phyloP scores from a whole-genome alignment of 2,113 vertebrate species.

The Hyla sarda region DNA sequence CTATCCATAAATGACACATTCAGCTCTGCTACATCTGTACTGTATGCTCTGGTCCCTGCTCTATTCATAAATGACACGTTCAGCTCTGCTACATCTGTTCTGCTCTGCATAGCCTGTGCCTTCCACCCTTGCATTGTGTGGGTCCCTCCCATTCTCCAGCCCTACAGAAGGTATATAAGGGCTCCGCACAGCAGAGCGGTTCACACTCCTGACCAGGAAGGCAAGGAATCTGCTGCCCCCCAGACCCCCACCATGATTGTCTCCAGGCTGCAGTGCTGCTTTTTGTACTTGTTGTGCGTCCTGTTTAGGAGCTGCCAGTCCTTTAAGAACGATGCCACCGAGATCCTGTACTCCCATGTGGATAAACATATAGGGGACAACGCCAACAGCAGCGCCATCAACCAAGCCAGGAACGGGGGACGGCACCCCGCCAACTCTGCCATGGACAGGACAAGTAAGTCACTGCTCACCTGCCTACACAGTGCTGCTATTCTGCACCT shows the following conservation, averaged over 20 bases:
- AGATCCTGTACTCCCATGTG: constrained; percentile 85
- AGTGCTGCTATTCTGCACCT: background rate
- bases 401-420: constrained; percentile 88
- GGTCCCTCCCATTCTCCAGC: constrained; percentile 76
- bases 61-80: background rate
- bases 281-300: constrained; percentile 80
- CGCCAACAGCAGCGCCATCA: constrained; percentile 85
- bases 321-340: constrained; percentile 92
- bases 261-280: constrained; percentile 76
- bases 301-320: constrained; percentile 81
- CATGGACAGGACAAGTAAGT: constrained; percentile 85
- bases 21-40: no score
- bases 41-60: no score
- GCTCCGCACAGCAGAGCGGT: constrained; percentile 67
- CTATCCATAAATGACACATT: no score
- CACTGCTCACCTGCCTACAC: no score
- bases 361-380: constrained; percentile 75
- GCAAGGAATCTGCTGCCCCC: constrained; percentile 62
- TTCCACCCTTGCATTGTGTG: background rate
- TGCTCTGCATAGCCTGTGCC: background rate
- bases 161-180: constrained; percentile 83
- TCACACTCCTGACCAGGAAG: constrained; percentile 71
- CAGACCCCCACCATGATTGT: constrained; percentile 76
- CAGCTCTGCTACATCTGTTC: background rate
- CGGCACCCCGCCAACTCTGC: constrained; percentile 73